These are phyloP conservation scores for Zygaena filipendulae DNA, from an alignment of 2,888 invertebrate species.

Conservation along the genomic window DNA sequence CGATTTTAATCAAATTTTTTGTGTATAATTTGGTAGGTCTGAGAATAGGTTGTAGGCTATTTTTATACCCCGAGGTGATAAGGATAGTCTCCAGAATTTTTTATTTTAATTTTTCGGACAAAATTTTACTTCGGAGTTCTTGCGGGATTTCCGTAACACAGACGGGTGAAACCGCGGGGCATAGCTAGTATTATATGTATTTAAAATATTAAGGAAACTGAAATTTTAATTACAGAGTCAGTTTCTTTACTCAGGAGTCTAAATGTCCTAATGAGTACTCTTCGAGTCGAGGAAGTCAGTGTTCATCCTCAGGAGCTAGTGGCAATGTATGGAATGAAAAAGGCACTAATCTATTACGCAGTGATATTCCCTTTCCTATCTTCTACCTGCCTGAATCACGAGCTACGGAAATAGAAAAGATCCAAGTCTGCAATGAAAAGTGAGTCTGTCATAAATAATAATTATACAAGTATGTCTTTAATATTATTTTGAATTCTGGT, in stretches of 20 bases:
- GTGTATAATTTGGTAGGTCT: too few species aligned
- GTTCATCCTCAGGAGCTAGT: constrained; percentile 50
- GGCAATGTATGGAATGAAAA: constrained; percentile 86
- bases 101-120: too few species aligned
- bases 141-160: too few species aligned
- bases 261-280: constrained; percentile 86
- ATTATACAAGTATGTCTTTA: neutral
- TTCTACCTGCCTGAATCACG: constrained; percentile 73
- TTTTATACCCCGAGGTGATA: too few species aligned
- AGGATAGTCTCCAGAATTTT: too few species aligned
- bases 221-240: constrained; percentile 29
- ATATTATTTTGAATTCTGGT: too few species aligned
- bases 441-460: constrained; percentile 3
- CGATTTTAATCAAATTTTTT: too few species aligned
- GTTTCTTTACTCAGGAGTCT: constrained; percentile 71
- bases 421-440: constrained; percentile 70
- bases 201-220: too few species aligned
- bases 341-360: constrained; percentile 80
- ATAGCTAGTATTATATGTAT: too few species aligned
- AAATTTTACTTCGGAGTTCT: too few species aligned
- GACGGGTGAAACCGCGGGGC: too few species aligned
- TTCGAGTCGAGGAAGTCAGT: constrained; percentile 42
- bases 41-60: too few species aligned
- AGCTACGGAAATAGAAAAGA: constrained; percentile 65
- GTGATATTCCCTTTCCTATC: constrained; percentile 90